Evolutionary conservation across 2,797 vertebrate species (phyloP).

Genomic region (Propithecus deckenii): DNA sequence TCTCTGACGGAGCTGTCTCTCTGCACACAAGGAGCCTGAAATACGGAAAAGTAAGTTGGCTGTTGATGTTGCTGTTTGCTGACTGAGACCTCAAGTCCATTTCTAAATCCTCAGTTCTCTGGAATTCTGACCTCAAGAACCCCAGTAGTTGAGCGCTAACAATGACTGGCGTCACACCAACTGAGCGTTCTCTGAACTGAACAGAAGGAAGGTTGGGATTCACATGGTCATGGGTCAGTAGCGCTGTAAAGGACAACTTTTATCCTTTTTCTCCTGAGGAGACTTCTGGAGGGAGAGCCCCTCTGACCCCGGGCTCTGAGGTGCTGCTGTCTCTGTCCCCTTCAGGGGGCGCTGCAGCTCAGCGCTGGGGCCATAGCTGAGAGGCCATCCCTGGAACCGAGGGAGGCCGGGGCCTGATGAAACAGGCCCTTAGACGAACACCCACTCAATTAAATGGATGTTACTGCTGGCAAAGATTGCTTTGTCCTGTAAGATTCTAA

Average conservation of each 20-base stretch:
- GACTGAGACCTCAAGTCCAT: not conserved
- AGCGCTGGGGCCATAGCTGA: accelerated
- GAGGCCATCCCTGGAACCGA: not conserved
- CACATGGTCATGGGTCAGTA: not conserved
- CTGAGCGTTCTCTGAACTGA: too few species aligned
- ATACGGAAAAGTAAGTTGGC: conserved; percentile 93
- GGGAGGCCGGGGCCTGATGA: not conserved
- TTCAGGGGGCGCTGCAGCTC: accelerated
- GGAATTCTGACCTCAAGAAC: not conserved
- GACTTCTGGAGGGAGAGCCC: not conserved
- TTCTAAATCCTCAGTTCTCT: not conserved
- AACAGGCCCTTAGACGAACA: not conserved
- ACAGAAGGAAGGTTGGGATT: not conserved
- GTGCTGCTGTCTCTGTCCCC: not conserved
- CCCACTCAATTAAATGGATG: not conserved
- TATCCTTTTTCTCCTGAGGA: not conserved
- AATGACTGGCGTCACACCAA: accelerated
- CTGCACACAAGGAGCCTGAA: conserved; percentile 98
- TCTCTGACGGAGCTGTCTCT: conserved; percentile 94
- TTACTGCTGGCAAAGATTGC: not conserved
- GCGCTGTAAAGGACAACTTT: not conserved
- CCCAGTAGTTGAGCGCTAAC: not conserved
- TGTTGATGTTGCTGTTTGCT: not conserved
- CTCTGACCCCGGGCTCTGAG: accelerated
- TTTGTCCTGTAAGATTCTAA: not conserved